Percentiles rank a stretch among this genome's conserved stretches.
phyloP scores from a whole-genome alignment of 2,888 invertebrate genomes.

The Drosophila melanosoma region DNA sequence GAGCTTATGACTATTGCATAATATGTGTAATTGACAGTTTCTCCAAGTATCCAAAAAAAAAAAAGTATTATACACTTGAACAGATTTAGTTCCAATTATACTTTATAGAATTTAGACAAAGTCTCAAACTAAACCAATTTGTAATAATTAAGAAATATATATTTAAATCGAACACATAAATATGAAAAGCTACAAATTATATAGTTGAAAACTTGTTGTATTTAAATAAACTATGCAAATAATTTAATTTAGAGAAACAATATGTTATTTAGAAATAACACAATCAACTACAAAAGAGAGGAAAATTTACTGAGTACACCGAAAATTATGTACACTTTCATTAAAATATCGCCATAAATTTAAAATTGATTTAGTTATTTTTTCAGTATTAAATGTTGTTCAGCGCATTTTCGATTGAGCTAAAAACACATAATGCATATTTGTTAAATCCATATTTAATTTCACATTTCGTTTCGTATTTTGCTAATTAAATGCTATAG shows the following conservation, averaged over 20 bases:
- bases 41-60: neutral
- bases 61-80: neutral
- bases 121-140: neutral
- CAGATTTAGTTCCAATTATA: neutral
- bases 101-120: neutral
- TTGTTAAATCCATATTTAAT: neutral
- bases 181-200: neutral
- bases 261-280: neutral
- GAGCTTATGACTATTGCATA: conserved; percentile 3
- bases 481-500: neutral
- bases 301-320: neutral
- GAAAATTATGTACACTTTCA: neutral
- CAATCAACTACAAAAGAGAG: neutral
- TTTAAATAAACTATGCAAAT: neutral
- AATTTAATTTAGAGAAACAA: neutral
- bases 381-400: neutral
- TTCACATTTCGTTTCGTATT: neutral
- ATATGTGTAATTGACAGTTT: conserved; percentile 1
- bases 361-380: neutral
- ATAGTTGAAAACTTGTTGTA: neutral
- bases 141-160: neutral
- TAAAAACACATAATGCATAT: neutral
- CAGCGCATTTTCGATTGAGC: neutral
- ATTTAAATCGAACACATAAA: neutral
- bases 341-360: neutral